Evolutionary conservation across 2,888 invertebrate genomes (phyloP).

Genomic region (Hirtodrosophila trivittata): DNA sequence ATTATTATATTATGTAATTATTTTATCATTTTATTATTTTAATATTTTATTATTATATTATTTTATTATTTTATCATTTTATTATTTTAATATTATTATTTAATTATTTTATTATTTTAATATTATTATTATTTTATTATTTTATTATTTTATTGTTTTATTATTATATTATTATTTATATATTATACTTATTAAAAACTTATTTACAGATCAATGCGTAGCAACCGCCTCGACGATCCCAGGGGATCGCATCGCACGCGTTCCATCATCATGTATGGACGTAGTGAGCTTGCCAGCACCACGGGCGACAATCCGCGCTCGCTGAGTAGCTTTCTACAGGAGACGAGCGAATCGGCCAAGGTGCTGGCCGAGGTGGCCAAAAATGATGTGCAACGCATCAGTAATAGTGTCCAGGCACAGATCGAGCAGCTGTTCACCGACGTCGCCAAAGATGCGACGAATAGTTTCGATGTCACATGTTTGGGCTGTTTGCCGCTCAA

Average conservation of each 20-base stretch:
- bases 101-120: too few species aligned
- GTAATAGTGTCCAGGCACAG: constrained; percentile 92
- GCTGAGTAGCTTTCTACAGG: constrained; percentile 78
- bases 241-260: constrained; percentile 83
- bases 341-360: constrained; percentile 69
- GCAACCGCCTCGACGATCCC: constrained; percentile 83
- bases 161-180: background rate
- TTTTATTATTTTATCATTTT: too few species aligned
- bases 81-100: too few species aligned
- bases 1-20: too few species aligned
- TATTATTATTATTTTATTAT: too few species aligned
- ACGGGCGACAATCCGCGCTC: constrained; percentile 78
- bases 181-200: too few species aligned
- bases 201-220: constrained; percentile 82
- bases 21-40: too few species aligned
- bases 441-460: constrained; percentile 87
- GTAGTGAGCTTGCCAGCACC: constrained; percentile 82
- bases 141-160: too few species aligned
- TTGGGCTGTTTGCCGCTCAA: constrained; percentile 91
- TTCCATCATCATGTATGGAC: constrained; percentile 84
- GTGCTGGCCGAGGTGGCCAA: constrained; percentile 76
- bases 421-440: constrained; percentile 94
- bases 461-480: constrained; percentile 90
- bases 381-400: constrained; percentile 84
- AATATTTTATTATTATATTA: too few species aligned